phyloP scores from a whole-genome alignment of 2,888 invertebrate genomes.

The Cantharis lateralis region DNA sequence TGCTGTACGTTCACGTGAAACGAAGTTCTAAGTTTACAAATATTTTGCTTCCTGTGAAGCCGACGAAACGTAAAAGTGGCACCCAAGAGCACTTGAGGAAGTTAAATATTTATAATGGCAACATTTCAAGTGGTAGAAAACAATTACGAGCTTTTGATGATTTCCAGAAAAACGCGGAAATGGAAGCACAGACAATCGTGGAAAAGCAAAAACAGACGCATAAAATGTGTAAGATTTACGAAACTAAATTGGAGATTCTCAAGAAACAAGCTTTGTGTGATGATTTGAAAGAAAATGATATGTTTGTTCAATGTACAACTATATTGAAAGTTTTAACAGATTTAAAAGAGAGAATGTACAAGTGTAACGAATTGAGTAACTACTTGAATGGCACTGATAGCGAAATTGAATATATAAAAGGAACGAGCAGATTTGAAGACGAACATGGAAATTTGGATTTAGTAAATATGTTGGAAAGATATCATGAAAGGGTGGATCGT shows the following conservation, averaged over 20 bases:
- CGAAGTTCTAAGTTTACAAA: conserved; percentile 20
- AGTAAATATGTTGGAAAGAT: conserved; percentile 2
- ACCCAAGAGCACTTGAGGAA: conserved; percentile 32
- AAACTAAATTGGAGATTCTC: conserved; percentile 34
- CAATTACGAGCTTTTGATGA: conserved; percentile 33
- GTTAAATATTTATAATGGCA: conserved; percentile 32
- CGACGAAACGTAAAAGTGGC: conserved; percentile 8
- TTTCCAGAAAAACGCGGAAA: conserved; percentile 24
- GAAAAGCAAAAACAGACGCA: conserved; percentile 32
- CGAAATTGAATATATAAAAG: conserved; percentile 10
- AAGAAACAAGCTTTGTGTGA: conserved; percentile 18
- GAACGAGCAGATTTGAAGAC: conserved; percentile 4
- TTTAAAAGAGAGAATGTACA: conserved; percentile 33
- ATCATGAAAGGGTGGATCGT: conserved; percentile 33
- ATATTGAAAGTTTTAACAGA: conserved; percentile 30
- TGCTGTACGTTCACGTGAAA: conserved; percentile 42
- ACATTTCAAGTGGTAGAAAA: conserved; percentile 34
- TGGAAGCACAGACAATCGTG: conserved; percentile 33
- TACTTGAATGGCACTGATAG: conserved; percentile 30
- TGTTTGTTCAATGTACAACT: conserved; percentile 1
- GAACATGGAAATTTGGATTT: conserved; percentile 8
- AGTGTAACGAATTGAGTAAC: conserved; percentile 35
- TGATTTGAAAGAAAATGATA: background rate
- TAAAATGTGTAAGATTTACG: conserved; percentile 29
- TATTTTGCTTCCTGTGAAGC: conserved; percentile 25